Evolutionary conservation across 1,140 invertebrate genomes (phyloP), one percentile per base, ranked within the genome.

Genomic region (Hydropsyche tenuis): DNA sequence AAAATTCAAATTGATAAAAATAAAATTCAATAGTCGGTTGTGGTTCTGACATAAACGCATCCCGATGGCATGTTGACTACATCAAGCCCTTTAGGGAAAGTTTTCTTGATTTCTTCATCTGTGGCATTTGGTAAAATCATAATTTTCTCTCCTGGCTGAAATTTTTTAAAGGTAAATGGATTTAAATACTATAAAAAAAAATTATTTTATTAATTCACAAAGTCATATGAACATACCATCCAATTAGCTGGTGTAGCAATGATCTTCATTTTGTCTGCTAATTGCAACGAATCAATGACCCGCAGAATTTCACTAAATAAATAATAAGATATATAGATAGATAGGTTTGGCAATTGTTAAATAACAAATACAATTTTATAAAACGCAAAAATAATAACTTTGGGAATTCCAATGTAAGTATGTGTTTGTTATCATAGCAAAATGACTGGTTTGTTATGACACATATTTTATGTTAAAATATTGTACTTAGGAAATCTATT

Each of bases 221-320:
- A 12, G 65, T 4, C 9, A 37, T 4, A 37, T 37, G 18, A 70
- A 85, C 87, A 86, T 86, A 94, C 92, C 81, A 89, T 85, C 95
- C 95, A 97, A 80, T 96, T 93, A 25, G 90, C 94, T 16, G 95
- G 95, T 0, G 95, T 97, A 11, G 87, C 89, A 22, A 95, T 90
- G 78, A 94, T 87, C 76, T 91, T 90, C 53, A 83, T 82, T 60
- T 85, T 87, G 72, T 91, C 89, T 6, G 92, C 92, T 51, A 97
- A 82, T 82, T 96, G 94, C 4, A 98, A 85, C 1, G 95, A 95
- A 83, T 98, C 96, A 72, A 97, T 89, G 6, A 92, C 91, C 69
- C 96, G 87, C 37, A 97, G 80, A 78, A 97, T 94, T 87, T 97
- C 96, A 86, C 95, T 96, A 80, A 53, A 89, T 4, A 66, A 12